phyloP scores from a whole-genome alignment of 35 echinoderm and acorn worm genomes.

The Ptychodera flava region DNA sequence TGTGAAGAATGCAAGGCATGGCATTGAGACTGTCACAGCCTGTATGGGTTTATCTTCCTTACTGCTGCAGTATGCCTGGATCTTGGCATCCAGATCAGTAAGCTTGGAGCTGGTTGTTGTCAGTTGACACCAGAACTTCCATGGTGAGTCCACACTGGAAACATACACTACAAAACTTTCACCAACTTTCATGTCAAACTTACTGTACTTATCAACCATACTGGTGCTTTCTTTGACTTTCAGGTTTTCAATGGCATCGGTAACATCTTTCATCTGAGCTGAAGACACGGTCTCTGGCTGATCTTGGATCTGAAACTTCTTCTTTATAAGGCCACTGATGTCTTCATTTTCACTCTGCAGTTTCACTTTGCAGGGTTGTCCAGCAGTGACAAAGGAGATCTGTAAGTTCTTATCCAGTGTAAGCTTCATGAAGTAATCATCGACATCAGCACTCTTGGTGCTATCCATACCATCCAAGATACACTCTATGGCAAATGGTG shows the following conservation, averaged over 20 bases:
- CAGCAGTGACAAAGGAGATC: not conserved
- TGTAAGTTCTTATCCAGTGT: not conserved
- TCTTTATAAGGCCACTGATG: not conserved
- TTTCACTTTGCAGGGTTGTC: not conserved
- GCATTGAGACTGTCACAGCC: not conserved
- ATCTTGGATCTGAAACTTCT: not conserved
- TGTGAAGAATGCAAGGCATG: constrained; percentile 31
- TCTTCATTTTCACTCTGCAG: not conserved
- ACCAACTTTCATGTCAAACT: not conserved
- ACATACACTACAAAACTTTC: not conserved
- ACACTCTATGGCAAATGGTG: not conserved
- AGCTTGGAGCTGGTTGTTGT: not conserved
- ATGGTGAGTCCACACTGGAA: not conserved
- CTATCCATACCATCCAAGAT: not conserved
- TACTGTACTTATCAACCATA: not conserved
- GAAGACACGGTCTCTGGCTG: not conserved
- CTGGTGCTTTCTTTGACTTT: not conserved
- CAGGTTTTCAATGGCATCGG: not conserved
- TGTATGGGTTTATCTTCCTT: not conserved
- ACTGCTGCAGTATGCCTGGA: not conserved
- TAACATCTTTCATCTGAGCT: not conserved
- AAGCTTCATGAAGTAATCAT: not conserved
- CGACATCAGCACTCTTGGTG: not conserved
- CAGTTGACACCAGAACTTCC: not conserved
- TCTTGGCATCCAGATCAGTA: not conserved